Conservation (phyloP, 2,888 invertebrate genomes). For the Empis livida region DNA sequence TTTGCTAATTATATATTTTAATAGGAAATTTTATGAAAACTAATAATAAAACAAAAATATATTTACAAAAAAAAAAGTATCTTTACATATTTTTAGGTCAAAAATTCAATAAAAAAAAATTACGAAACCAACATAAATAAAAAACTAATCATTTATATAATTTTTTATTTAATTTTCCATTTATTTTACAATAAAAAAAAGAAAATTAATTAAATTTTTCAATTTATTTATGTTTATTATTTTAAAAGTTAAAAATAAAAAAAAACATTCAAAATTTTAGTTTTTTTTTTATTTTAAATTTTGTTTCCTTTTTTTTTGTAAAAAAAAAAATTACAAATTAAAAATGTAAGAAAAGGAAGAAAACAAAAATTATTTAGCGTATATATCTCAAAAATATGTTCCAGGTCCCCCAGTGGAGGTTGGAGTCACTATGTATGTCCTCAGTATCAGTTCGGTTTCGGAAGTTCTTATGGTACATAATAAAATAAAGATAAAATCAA, state of each 20-base stretch:
- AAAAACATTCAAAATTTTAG: not conserved
- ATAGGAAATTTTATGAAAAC: not conserved
- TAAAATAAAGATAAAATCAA: no score
- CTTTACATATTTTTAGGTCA: not conserved
- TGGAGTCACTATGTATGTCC: conserved; percentile 96
- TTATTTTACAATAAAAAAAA: no score
- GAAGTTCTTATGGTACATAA: conserved; percentile 92
- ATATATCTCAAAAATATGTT: conserved; percentile 36
- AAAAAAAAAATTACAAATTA: not conserved
- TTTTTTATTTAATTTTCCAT: no score
- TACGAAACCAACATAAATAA: no score
- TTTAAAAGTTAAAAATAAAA: not conserved
- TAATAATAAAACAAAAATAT: not conserved
- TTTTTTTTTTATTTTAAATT: no score
- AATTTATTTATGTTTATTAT: not conserved
- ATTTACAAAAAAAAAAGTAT: no score
- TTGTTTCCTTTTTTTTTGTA: no score
- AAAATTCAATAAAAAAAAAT: not conserved
- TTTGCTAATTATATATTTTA: not conserved
- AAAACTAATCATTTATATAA: no score
- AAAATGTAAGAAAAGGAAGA: not conserved
- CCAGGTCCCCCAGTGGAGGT: conserved; percentile 95
- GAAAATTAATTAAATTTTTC: no score
- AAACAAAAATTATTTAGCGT: not conserved
- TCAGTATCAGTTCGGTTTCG: conserved; percentile 95